A percentile compares a stretch with the other conserved stretches of the same genome.
Evolutionary conservation across 2,888 invertebrate species (phyloP).

Genomic region (Unio pictorum): DNA sequence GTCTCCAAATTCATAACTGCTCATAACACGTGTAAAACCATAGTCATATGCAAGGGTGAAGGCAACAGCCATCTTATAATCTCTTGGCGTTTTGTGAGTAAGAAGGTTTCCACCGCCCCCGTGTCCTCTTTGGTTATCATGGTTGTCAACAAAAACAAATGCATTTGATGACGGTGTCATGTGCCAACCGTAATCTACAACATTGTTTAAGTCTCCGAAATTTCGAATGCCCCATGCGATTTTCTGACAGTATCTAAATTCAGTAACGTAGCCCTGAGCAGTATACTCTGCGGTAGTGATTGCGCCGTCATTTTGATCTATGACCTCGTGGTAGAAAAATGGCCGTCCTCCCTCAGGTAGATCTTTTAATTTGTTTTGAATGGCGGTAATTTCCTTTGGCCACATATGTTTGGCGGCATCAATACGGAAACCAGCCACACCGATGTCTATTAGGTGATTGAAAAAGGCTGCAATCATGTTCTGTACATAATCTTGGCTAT

Average conservation of each 20-base stretch:
- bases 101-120: constrained; percentile 49
- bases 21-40: constrained; percentile 83
- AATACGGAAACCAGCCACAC: constrained; percentile 65
- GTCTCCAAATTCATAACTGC: constrained; percentile 80
- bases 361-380: constrained; percentile 44
- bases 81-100: constrained; percentile 47
- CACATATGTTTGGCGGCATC: constrained; percentile 69
- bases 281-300: constrained; percentile 56
- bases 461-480: constrained; percentile 57
- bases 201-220: constrained; percentile 47
- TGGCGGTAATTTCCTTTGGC: constrained; percentile 57
- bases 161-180: constrained; percentile 72
- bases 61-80: constrained; percentile 79
- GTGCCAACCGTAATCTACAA: constrained; percentile 60
- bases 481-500: constrained; percentile 72
- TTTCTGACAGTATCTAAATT: constrained; percentile 79
- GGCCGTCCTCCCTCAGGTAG: constrained; percentile 59
- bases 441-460: constrained; percentile 56
- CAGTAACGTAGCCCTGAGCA: constrained; percentile 78
- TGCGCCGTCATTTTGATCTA: constrained; percentile 64
- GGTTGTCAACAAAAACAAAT: constrained; percentile 89
- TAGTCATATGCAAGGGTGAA: constrained; percentile 83
- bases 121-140: constrained; percentile 87
- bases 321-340: constrained; percentile 64
- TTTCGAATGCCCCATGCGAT: constrained; percentile 49